Conservation (phyloP, 2,113 vertebrate genomes). For the Cardinalis cardinalis region DNA sequence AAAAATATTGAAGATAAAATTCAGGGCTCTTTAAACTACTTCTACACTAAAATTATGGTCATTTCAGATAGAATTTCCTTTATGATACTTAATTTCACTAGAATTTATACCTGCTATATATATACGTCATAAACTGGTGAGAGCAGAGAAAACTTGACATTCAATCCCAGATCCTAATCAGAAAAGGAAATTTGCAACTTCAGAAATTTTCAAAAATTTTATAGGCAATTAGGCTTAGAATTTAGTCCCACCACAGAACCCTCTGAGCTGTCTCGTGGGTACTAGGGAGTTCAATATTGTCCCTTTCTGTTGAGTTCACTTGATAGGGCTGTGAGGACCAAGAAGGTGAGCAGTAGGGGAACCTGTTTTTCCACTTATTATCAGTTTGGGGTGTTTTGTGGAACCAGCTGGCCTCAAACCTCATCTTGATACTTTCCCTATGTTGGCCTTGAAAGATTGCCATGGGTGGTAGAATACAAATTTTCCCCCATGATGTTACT, state of each 20-base stretch:
- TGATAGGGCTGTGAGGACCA: background rate
- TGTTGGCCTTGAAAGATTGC: background rate
- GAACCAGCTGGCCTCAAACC: background rate
- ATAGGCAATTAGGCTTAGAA: background rate
- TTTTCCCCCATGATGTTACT: background rate
- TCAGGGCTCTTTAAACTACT: constrained; percentile 1
- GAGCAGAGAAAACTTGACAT: background rate
- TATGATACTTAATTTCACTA: background rate
- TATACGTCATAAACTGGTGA: background rate
- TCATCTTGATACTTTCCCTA: background rate
- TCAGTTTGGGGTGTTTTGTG: background rate
- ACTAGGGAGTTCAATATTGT: background rate
- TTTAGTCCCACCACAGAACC: background rate
- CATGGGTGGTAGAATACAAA: background rate
- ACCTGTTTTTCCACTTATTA: background rate
- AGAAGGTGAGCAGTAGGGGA: background rate
- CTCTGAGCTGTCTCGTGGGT: background rate
- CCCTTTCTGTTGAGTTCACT: background rate
- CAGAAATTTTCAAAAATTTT: background rate
- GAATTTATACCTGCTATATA: background rate
- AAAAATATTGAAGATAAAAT: background rate
- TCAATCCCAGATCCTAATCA: background rate
- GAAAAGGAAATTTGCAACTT: background rate
- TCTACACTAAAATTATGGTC: background rate
- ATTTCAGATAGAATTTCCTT: constrained; percentile 25